Evolutionary conservation across 2,888 invertebrate genomes (phyloP), one percentile per base, ranked within the genome.

Genomic region (Periphyllus acericola): DNA sequence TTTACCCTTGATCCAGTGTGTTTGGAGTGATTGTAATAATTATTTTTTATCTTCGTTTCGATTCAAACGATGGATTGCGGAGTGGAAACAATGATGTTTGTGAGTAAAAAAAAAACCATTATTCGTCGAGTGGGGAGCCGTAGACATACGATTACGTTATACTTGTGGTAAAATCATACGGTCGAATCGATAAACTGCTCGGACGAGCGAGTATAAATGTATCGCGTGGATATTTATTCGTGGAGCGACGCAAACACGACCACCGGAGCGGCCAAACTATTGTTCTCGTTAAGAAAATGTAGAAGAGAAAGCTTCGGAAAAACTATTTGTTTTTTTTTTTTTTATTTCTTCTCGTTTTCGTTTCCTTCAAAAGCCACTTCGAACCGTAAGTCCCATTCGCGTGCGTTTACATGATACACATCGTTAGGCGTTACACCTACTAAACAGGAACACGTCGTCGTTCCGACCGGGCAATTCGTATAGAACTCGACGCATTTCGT

Each of bases 21-120:
- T 29, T 4, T 40, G 36, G 66, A 52, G 52, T 71, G 71, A 52
- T 82, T 72, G 52, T 82, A 52, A 14, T 71, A 71, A 29, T 29
- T 68, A 46, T 52, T 82, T 34, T 82, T 4, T 82, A 14, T 82
- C 72, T 72, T 25, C 25, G 52, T 82, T 52, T 17, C 8, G 71
- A 52, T 32, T 40, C 46, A 32, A 81, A 82, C 52, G n/a, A n/a
- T n/a, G 71, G 25, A 82, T 34, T 17, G 60, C 52, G 46, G 52
- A 71, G 71, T 71, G 25, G 71, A 52, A 82, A 82, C 46, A 81
- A 81, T 81, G 14, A 46, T 75, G 40, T 40, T 17, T 34, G 75
- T 21, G 11, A 4, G 17, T 46, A n/a, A n/a, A 52, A 29, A 76
- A 76, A 76, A 76, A 46, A 46, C n/a, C n/a, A n/a, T n/a, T n/a